Conservation (phyloP, 1,140 invertebrate genomes). For the Lordiphosa clarofinis region DNA sequence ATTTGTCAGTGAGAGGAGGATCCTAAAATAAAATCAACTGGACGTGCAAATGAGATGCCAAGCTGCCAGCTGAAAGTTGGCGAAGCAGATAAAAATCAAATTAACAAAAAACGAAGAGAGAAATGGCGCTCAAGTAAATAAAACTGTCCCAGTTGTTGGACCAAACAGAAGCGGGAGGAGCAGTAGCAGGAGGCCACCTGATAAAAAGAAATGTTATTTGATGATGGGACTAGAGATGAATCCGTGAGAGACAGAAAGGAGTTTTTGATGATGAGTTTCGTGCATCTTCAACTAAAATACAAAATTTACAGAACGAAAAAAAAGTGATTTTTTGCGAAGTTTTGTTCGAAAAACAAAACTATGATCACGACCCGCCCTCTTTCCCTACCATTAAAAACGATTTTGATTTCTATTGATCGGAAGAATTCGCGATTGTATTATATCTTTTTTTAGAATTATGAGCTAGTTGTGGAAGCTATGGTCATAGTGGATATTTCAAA, state of each 20-base stretch:
- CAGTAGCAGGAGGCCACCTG: slow-evolving; percentile 22
- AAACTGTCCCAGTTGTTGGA: slow-evolving; percentile 43
- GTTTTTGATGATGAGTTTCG: too few species aligned
- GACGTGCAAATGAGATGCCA: slow-evolving; percentile 53
- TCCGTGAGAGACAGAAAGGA: neutral
- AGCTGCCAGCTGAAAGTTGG: slow-evolving; percentile 14
- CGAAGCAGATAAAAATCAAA: slow-evolving; percentile 73
- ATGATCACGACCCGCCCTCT: too few species aligned
- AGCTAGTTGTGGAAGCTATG: too few species aligned
- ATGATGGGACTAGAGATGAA: slow-evolving; percentile 18
- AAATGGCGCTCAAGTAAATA: slow-evolving; percentile 66
- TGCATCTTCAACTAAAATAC: too few species aligned
- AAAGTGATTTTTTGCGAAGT: too few species aligned
- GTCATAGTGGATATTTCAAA: too few species aligned
- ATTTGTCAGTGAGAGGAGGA: slow-evolving; percentile 21
- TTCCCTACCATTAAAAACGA: too few species aligned
- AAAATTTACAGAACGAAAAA: too few species aligned
- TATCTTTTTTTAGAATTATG: too few species aligned
- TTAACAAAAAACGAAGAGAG: slow-evolving; percentile 58
- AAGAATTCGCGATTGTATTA: too few species aligned
- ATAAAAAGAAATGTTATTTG: slow-evolving; percentile 50
- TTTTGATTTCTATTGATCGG: too few species aligned
- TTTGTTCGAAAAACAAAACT: too few species aligned
- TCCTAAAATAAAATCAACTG: slow-evolving; percentile 60
- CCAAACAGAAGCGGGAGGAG: slow-evolving; percentile 11